A percentile compares a stretch with the other conserved stretches of the same genome.
These are phyloP conservation scores for Calameuta filiformis DNA, from an alignment of 2,888 invertebrate species.

Conservation along the genomic window DNA sequence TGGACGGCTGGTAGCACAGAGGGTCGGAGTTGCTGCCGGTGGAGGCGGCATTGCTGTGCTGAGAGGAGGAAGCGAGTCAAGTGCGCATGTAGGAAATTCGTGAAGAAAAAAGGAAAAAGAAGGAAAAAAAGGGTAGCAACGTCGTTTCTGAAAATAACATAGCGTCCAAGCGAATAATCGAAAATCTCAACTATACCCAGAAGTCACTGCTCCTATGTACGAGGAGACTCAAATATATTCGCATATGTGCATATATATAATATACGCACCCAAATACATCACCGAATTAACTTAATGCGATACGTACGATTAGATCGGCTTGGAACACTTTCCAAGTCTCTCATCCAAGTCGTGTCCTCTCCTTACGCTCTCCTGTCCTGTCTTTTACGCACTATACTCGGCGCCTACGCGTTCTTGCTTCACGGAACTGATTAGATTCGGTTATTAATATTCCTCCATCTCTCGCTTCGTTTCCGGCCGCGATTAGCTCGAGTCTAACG, in stretches of 20 bases:
- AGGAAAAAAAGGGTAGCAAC: background rate
- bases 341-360: background rate
- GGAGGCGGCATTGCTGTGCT: background rate
- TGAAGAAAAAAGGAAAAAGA: background rate
- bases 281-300: constrained; percentile 59
- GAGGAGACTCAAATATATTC: constrained; percentile 27
- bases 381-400: constrained; percentile 13
- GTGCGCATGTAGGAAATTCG: background rate
- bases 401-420: constrained; percentile 39
- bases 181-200: constrained; percentile 21
- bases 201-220: constrained; percentile 2
- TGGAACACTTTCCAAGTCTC: background rate
- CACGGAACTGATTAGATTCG: constrained; percentile 64
- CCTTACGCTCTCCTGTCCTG: background rate
- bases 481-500: constrained; percentile 62
- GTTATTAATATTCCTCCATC: constrained; percentile 65
- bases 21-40: background rate
- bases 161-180: constrained; percentile 19
- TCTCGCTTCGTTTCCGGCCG: constrained; percentile 63
- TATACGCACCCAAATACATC: constrained; percentile 1
- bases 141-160: constrained; percentile 17
- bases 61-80: background rate
- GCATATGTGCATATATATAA: constrained; percentile 35
- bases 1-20: constrained; percentile 1
- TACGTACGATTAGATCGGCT: constrained; percentile 60